Conservation (phyloP, 2,888 invertebrate genomes). For the Nemapogon koenigi region DNA sequence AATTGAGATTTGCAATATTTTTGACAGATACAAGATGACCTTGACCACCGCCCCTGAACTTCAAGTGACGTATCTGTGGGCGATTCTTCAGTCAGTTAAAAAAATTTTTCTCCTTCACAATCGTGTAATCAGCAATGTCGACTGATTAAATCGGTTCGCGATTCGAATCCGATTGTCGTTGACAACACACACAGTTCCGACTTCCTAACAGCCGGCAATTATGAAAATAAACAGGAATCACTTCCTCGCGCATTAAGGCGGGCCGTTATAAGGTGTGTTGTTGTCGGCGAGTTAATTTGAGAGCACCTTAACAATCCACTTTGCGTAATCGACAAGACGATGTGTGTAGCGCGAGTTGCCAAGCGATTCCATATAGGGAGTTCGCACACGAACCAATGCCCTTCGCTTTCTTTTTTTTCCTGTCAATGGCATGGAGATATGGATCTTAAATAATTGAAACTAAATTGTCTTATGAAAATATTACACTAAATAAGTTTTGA, state of each 20-base stretch:
- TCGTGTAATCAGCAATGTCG: too few species aligned
- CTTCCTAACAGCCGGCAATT: conserved; percentile 50
- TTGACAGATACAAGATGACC: too few species aligned
- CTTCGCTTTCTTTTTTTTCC: conserved; percentile 11
- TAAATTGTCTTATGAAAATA: too few species aligned
- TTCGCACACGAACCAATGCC: conserved; percentile 17
- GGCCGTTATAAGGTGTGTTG: conserved; percentile 32
- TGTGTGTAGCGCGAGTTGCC: conserved; percentile 40
- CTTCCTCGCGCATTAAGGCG: conserved; percentile 43
- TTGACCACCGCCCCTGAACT: too few species aligned
- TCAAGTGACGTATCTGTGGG: too few species aligned
- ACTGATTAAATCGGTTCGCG: conserved; percentile 23
- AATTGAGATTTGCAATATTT: too few species aligned
- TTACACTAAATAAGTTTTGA: too few species aligned
- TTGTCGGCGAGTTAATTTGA: conserved; percentile 38
- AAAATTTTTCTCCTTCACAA: too few species aligned
- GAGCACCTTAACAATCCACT: conserved; percentile 33
- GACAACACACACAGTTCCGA: conserved; percentile 24
- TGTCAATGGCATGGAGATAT: too few species aligned
- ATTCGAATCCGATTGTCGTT: conserved; percentile 23
- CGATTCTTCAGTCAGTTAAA: too few species aligned
- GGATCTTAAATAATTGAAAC: too few species aligned
- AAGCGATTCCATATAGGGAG: conserved; percentile 32
- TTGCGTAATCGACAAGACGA: conserved; percentile 37
- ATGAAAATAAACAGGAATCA: conserved; percentile 59